Base-by-base conservation (phyloP, 2,888 invertebrate species). In the Aromia moschata region DNA sequence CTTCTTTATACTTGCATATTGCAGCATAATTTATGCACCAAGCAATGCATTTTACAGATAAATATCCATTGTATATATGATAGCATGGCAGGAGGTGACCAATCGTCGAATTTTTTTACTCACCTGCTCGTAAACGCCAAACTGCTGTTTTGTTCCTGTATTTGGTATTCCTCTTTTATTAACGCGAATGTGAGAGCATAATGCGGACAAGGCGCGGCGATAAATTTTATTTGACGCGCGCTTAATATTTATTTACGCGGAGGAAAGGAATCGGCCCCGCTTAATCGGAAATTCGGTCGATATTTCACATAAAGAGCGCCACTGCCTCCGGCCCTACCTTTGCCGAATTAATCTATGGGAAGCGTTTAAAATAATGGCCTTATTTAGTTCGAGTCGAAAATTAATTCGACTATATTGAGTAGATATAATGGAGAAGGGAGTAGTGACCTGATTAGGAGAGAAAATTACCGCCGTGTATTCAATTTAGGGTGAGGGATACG, bases 141-240 rank as follows among this genome's bases (percentile, higher is more conserved):
- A n/a, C n/a, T n/a, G n/a, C n/a, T n/a, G n/a, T n/a, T n/a, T n/a
- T n/a, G n/a, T n/a, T n/a, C n/a, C n/a, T n/a, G n/a, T n/a, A n/a
- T n/a, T n/a, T n/a, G n/a, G n/a, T n/a, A n/a, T n/a, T n/a, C n/a
- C n/a, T n/a, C n/a, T n/a, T n/a, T n/a, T 16, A 40, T 40, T 40
- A 40, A 3, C 40, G 11, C 16, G 17, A n/a, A 40, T 10, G 40
- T 17, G 40, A 9, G 40, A 40, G 17, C 17, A 17, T 40, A 40
- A 40, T 40, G 15, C 17, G 17, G n/a, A 37, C 9, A 7, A 15
- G 40, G 17, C 40, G 17, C 17, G n/a, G 17, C 40, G 17, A 17
- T 40, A 40, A 40, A 40, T 40, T 40, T 40, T n/a, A 40, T 40
- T 40, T 40, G 40, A 40, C 40, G 17, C 40, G 17, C 36, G 18